Conservation (phyloP, 2,113 vertebrate species). For the Prionailurus viverrinus region DNA sequence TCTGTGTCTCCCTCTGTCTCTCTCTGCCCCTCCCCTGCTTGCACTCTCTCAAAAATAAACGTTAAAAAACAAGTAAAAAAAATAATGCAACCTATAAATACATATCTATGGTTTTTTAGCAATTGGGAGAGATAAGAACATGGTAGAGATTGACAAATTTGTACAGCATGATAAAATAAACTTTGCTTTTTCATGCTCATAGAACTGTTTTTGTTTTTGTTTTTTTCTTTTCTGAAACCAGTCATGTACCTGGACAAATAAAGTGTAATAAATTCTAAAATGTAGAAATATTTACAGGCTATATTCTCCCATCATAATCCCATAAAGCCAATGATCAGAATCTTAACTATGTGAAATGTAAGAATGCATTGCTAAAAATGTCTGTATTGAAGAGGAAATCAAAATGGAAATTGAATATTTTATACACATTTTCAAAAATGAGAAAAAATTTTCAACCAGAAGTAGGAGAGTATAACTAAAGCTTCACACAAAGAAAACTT, state of each 20-base stretch:
- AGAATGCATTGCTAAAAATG: not conserved
- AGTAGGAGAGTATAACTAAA: not conserved
- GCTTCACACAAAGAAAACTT: not conserved
- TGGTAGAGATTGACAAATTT: not conserved
- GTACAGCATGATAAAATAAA: not conserved
- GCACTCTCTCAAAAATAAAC: too few species aligned
- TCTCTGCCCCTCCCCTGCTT: too few species aligned
- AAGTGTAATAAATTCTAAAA: not conserved
- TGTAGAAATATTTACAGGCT: not conserved
- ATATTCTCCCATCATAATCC: not conserved
- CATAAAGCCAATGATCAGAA: not conserved
- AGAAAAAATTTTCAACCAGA: not conserved
- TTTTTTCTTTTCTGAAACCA: not conserved
- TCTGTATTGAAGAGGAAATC: not conserved
- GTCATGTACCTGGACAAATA: not conserved
- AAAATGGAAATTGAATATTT: not conserved
- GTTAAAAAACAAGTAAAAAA: not conserved
- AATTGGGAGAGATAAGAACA: not conserved
- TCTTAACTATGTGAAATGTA: not conserved
- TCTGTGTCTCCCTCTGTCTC: too few species aligned
- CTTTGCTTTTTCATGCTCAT: not conserved
- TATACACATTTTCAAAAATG: not conserved
- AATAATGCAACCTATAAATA: not conserved
- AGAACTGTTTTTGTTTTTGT: not conserved
- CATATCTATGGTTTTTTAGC: not conserved